Conservation (phyloP, 2,113 vertebrate species). For the Picathartes gymnocephalus region DNA sequence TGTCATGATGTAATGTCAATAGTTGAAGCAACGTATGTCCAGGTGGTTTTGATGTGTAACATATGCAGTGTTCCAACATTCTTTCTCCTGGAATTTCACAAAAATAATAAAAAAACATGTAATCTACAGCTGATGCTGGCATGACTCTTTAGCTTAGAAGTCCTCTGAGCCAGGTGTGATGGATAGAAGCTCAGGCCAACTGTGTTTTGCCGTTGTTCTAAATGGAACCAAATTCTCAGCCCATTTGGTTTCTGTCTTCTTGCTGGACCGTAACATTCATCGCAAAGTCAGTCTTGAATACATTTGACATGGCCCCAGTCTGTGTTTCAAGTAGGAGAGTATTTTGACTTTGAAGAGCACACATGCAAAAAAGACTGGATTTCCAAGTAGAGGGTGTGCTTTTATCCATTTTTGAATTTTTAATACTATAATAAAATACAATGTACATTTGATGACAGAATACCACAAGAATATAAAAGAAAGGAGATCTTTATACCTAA, state of each 20-base stretch:
- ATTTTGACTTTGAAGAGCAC: not conserved
- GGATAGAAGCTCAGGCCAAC: not conserved
- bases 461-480: not conserved
- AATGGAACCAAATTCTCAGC: not conserved
- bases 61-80: slow-evolving; percentile 21
- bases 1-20: slow-evolving; percentile 40
- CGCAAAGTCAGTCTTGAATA: not conserved
- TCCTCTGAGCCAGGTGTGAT: not conserved
- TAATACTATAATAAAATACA: not conserved
- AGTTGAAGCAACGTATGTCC: slow-evolving; percentile 23
- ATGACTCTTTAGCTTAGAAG: not conserved
- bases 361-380: not conserved
- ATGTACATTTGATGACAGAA: not conserved
- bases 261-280: not conserved
- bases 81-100: slow-evolving; percentile 14
- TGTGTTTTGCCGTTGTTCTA: not conserved
- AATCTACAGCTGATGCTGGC: not conserved
- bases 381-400: not conserved
- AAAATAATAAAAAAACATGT: not conserved
- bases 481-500: not conserved
- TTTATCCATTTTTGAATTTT: not conserved
- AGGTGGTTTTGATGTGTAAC: slow-evolving; percentile 58
- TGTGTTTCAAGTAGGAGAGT: not conserved
- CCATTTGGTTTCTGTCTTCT: slow-evolving; percentile 11
- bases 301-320: not conserved